Percentiles rank a stretch among this genome's conserved stretches.
Conservation (phyloP, 2,113 vertebrate species). For the Carassius gibelio region DNA sequence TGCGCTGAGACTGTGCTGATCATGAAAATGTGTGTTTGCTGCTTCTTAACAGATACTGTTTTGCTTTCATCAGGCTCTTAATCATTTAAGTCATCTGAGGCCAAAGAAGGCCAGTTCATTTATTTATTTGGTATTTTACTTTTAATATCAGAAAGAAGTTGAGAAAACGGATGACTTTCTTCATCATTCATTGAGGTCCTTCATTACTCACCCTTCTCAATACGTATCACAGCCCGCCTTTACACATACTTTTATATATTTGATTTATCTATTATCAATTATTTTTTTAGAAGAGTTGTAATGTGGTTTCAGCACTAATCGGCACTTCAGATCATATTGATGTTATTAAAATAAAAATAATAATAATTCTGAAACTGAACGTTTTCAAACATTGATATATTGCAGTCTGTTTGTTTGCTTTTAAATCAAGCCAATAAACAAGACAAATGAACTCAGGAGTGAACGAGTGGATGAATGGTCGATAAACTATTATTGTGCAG, state of each 20-base stretch:
- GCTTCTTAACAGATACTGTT: not conserved
- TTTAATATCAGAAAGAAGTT: not conserved
- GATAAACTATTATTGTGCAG: constrained; percentile 31
- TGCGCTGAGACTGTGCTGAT: not conserved
- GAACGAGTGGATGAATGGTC: constrained; percentile 8
- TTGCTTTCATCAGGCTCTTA: not conserved
- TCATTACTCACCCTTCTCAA: not conserved
- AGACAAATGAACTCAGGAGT: constrained; percentile 6
- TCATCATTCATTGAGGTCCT: not conserved
- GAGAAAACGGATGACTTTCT: not conserved
- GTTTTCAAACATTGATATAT: constrained; percentile 14
- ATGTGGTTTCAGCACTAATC: not conserved
- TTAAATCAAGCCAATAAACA: constrained; percentile 27
- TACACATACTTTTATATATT: not conserved
- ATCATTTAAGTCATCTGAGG: not conserved
- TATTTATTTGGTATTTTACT: not conserved
- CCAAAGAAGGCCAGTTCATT: not conserved
- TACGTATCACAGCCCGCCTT: not conserved
- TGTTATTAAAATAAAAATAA: not conserved
- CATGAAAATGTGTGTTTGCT: not conserved
- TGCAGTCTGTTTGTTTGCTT: constrained; percentile 22
- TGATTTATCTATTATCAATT: no score
- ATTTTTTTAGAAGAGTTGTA: not conserved
- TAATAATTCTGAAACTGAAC: not conserved
- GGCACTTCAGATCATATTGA: not conserved